These are phyloP conservation scores for Anthrax anthrax DNA, from an alignment of 2,888 invertebrate species.

Conservation along the genomic window DNA sequence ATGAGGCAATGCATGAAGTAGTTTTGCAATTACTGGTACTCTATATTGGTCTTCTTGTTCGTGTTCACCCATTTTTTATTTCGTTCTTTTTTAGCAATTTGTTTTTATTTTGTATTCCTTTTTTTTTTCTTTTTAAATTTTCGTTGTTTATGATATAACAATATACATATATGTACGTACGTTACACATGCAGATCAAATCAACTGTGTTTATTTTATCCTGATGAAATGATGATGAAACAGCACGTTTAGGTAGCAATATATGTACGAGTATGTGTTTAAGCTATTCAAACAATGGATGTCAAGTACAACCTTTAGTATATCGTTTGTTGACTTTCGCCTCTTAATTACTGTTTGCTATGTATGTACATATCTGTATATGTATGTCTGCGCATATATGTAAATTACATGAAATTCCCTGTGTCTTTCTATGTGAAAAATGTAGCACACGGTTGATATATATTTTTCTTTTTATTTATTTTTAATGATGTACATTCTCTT, in stretches of 20 bases:
- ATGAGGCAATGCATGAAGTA: conserved; percentile 83
- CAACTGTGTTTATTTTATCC: too few species aligned
- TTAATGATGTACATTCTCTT: background rate
- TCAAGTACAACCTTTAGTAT: background rate
- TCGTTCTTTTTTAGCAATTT: background rate
- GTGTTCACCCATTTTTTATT: conserved; percentile 14
- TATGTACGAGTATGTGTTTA: background rate
- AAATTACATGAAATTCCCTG: too few species aligned
- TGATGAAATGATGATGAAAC: too few species aligned
- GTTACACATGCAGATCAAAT: too few species aligned
- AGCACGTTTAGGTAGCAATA: too few species aligned
- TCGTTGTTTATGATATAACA: background rate
- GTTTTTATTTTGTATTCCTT: background rate
- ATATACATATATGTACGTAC: too few species aligned
- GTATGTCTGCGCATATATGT: background rate
- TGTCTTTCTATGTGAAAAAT: too few species aligned
- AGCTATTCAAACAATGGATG: background rate
- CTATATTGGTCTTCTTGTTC: conserved; percentile 57
- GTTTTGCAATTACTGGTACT: conserved; percentile 70
- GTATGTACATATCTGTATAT: background rate
- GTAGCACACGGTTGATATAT: background rate
- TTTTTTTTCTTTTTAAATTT: background rate
- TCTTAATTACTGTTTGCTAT: background rate
- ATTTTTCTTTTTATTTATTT: background rate
- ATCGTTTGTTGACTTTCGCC: background rate